Evolutionary conservation across 2,888 invertebrate species (phyloP), one percentile per base, ranked within the genome.

Genomic region (Tubulanus polymorphus): DNA sequence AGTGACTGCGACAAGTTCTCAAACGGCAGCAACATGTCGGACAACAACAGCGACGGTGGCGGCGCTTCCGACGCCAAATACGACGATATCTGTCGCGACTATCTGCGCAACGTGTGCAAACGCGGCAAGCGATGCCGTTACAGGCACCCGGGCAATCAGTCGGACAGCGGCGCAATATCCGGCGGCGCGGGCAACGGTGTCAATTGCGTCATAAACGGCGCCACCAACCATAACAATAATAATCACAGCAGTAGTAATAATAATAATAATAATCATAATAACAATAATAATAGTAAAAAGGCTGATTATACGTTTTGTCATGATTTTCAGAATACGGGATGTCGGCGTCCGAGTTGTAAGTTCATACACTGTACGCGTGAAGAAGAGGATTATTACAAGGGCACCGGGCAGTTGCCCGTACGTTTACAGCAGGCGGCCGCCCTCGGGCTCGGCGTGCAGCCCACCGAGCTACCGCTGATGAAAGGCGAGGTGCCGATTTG

Each of bases 341-440:
- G 90, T 71, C 83, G 84, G n/a, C 83, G 90, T 66, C 82, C 84
- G 2, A 86, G 85, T 56, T 90, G 89, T 70, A 86, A 86, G 69
- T 90, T 89, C 74, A 83, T 89, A 45, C 90, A 91, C 76, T 89
- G 89, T 69, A 84, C 86, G 0, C 82, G 87, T 20, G 86, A 86
- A 69, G 88, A 88, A 66, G 89, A 90, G 72, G 83, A 84, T 60
- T 85, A 86, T 58, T 87, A 86, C 70, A 84, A 87, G 64, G 82
- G 83, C 50, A 87, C 86, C 12, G 89, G 89, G 1, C 86, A 87
- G 71, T 81, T 91, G 70, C 88, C 89, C 5, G 70, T 74, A 12
- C 79, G 75, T 8, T 64, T 76, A 6, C 72, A 72, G 59, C 69
- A 73, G 65, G 74, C 75, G 35, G 71, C 73, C 20, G 71, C 75